Conservation (phyloP, 2,797 vertebrate genomes). For the Poliocrania exsul region DNA sequence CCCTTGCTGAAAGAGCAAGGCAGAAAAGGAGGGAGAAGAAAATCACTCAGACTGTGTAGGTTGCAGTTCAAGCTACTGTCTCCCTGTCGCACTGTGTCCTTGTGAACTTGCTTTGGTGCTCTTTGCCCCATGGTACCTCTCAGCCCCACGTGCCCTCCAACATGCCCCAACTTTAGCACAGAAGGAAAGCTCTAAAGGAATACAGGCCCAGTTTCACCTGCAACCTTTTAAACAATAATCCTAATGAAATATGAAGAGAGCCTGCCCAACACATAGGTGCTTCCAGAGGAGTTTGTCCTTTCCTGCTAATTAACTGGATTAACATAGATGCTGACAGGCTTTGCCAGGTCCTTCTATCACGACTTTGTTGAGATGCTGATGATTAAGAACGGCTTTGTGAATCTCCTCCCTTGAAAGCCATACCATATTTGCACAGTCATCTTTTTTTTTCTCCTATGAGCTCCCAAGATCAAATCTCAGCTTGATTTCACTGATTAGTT, state of each 20-base stretch:
- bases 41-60: background rate
- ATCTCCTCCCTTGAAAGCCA: background rate
- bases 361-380: background rate
- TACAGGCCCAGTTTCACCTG: constrained; percentile 23
- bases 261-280: background rate
- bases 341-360: background rate
- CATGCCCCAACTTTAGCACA: background rate
- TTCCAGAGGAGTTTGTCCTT: constrained; percentile 48
- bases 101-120: background rate
- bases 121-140: background rate
- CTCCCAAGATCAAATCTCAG: constrained; percentile 37
- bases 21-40: constrained; percentile 7
- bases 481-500: constrained; percentile 54
- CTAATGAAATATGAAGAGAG: background rate
- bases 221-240: constrained; percentile 24
- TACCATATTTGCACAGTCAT: constrained; percentile 18
- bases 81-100: background rate
- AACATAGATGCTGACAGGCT: constrained; percentile 31
- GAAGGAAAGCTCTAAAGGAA: background rate
- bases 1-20: constrained; percentile 10
- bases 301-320: constrained; percentile 59
- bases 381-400: constrained; percentile 16
- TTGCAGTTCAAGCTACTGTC: background rate
- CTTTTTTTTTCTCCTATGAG: background rate
- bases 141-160: background rate